Evolutionary conservation across 2,113 vertebrate species (phyloP).

Genomic region (Xiphorhynchus elegans): DNA sequence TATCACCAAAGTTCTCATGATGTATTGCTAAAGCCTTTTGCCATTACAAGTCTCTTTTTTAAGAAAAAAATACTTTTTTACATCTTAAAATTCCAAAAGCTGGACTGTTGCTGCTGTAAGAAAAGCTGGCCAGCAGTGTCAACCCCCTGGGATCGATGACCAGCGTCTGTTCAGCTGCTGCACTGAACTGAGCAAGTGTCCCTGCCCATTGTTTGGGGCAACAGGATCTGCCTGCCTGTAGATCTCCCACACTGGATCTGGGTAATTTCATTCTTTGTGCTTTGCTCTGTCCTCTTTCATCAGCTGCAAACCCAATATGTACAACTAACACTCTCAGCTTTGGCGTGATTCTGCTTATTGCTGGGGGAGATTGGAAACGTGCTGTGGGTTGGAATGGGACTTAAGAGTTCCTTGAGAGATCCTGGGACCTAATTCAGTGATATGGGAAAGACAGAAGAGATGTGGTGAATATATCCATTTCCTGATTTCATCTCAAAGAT

Average conservation of each 20-base stretch:
- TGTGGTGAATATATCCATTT: not conserved
- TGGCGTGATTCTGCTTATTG: not conserved
- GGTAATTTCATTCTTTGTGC: not conserved
- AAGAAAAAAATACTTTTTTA: not conserved
- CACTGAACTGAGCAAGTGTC: not conserved
- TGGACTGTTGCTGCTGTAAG: not conserved
- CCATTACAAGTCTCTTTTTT: not conserved
- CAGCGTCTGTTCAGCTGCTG: not conserved
- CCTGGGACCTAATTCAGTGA: not conserved
- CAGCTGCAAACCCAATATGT: not conserved
- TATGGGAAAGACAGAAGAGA: not conserved
- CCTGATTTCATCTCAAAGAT: not conserved
- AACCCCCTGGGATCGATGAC: not conserved
- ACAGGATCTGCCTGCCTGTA: slow-evolving; percentile 8
- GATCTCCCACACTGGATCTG: not conserved
- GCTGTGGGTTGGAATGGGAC: not conserved
- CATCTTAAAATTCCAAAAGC: not conserved
- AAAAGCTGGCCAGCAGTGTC: not conserved
- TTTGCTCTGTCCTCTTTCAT: not conserved
- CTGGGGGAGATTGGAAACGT: not conserved
- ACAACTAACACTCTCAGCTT: not conserved
- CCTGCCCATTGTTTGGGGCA: not conserved
- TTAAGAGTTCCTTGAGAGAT: not conserved
- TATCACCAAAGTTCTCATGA: not conserved
- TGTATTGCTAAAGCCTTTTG: not conserved